Conservation (phyloP, 1,140 invertebrate species). For the Dinoponera quadriceps region DNA sequence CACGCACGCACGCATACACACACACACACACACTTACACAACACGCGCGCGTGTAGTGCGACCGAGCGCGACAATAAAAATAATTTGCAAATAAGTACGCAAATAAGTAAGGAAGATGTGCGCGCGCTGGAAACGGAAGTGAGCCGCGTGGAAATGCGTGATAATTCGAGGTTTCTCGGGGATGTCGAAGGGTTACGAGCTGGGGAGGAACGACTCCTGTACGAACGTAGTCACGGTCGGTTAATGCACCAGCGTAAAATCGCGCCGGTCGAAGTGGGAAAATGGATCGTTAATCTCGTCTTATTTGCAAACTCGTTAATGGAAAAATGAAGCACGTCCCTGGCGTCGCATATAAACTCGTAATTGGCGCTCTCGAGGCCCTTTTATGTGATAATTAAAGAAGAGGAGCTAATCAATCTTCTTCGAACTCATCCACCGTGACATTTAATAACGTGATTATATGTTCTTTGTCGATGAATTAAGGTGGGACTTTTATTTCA, state of each 20-base stretch:
- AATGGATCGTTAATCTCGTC: slow-evolving; percentile 3
- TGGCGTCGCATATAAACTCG: neutral
- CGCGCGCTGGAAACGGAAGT: neutral
- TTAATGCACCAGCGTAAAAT: slow-evolving; percentile 16
- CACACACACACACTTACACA: neutral
- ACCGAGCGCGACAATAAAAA: neutral
- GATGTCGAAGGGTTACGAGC: slow-evolving; percentile 7
- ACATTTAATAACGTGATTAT: slow-evolving; percentile 28
- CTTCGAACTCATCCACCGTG: neutral
- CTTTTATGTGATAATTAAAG: slow-evolving; percentile 2
- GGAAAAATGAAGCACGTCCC: neutral
- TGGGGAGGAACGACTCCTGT: neutral
- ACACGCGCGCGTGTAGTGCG: too few relatives aligned
- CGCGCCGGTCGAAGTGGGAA: neutral
- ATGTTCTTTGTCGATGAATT: neutral
- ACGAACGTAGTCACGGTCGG: neutral
- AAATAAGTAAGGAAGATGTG: neutral
- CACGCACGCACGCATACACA: neutral
- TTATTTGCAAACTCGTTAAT: slow-evolving; percentile 1
- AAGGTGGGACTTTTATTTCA: slow-evolving; percentile 1
- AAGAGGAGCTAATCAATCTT: slow-evolving; percentile 8
- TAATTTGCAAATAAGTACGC: slow-evolving; percentile 2
- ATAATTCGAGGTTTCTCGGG: slow-evolving; percentile 2
- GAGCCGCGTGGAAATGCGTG: neutral
- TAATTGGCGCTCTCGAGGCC: slow-evolving; percentile 21